Conservation (phyloP, 2,888 invertebrate species). For the Eupithecia dodoneata region DNA sequence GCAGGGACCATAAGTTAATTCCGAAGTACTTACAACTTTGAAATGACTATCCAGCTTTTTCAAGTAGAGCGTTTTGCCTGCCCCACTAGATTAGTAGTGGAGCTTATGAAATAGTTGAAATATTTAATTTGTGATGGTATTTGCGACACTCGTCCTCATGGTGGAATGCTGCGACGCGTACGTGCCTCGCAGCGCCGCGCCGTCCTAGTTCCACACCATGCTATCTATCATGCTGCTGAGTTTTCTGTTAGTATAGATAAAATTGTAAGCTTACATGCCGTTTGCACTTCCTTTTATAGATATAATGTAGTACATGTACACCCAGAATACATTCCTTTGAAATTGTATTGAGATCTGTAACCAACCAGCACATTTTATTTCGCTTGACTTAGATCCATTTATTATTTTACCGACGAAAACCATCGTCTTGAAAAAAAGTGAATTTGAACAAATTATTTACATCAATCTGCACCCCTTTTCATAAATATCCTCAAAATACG, state of each 20-base stretch:
- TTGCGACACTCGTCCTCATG: constrained; percentile 18
- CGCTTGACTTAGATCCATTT: neutral
- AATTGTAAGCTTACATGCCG: neutral
- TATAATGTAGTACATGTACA: neutral
- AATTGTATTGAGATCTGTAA: neutral
- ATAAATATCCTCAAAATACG: constrained; percentile 37
- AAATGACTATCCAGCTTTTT: neutral
- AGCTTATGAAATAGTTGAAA: constrained; percentile 26
- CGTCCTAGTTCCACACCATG: neutral
- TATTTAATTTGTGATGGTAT: constrained; percentile 31
- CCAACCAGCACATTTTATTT: neutral
- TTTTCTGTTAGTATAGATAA: neutral
- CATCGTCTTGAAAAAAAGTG: neutral
- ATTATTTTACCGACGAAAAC: neutral
- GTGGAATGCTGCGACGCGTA: constrained; percentile 63
- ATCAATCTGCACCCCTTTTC: constrained; percentile 14
- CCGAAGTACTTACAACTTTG: neutral
- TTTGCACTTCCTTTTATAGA: neutral
- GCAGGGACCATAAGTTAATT: neutral
- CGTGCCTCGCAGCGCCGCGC: constrained; percentile 56
- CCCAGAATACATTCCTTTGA: neutral
- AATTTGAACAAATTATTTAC: neutral
- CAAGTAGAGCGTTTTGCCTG: neutral
- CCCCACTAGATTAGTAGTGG: neutral
- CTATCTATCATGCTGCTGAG: neutral